Base-by-base conservation (phyloP, 2,888 invertebrate genomes). In the Blomia tropicalis region DNA sequence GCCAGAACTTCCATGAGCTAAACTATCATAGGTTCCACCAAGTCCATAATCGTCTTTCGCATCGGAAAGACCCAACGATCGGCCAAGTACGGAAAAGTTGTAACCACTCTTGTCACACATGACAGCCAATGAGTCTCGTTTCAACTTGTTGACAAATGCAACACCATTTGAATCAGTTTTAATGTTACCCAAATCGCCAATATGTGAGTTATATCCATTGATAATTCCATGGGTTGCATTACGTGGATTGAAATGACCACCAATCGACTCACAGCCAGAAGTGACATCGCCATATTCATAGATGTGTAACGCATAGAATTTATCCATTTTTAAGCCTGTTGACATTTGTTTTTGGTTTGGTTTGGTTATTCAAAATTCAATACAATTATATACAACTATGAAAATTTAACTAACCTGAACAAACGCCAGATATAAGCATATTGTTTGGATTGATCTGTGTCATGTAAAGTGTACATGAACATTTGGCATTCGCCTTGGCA, bases 261-360 rank as follows among this genome's bases (percentile, higher is more conserved):
- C 95, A 32, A 93, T 91, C 41, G 89, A 89, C n/a, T 84, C 87
- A 75, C 93, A 95, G 1, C 78, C 89, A 73, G 92, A 90, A 29
- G 92, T 90, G 72, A 87, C 88, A 75, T 93, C 93, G 0, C 93
- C 95, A 72, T 90, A 93, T 77, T 93, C 88, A 73, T 95, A 95
- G 65, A 95, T 82, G 73, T 95, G 95, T 77, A 95, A n/a, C 5
- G 51, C 51, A n/a, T 47, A 47, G 51, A 25, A 47, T 27, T 47
- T 47, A n/a, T 47, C 51, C 22, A 11, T 27, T 47, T 47, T 22
- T 7, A 47, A n/a, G 22, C 51, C 51, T 47, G 17, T 7, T 11
- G 17, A 36, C 7, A 36, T 36, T n/a, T n/a, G n/a, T n/a, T n/a
- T n/a, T n/a, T n/a, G n/a, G n/a, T n/a, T n/a, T n/a, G n/a, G n/a